phyloP scores from a whole-genome alignment of 2,888 invertebrate genomes.

The Cheilosia grossa region DNA sequence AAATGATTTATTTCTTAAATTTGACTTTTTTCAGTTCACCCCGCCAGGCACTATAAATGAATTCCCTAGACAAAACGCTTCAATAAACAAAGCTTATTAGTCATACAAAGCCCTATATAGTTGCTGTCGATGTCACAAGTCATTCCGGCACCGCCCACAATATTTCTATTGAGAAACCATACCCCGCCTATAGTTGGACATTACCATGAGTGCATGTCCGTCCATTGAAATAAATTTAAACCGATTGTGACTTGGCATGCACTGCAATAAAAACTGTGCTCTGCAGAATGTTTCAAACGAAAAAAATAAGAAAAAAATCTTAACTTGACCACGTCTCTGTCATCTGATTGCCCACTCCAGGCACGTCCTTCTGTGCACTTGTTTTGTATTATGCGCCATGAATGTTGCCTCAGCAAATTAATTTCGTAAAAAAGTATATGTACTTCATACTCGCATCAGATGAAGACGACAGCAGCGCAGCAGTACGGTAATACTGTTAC shows the following conservation, averaged over 20 bases:
- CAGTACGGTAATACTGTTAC: constrained; percentile 5
- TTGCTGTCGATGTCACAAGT: constrained; percentile 16
- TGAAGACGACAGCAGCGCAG: not conserved
- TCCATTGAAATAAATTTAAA: constrained; percentile 40
- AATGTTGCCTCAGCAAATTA: constrained; percentile 31
- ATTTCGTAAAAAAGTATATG: constrained; percentile 37
- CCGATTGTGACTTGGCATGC: constrained; percentile 47
- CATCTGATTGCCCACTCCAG: constrained; percentile 27
- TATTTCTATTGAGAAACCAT: constrained; percentile 2
- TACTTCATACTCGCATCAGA: not conserved
- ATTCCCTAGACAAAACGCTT: too few relatives aligned
- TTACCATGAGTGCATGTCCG: constrained; percentile 31
- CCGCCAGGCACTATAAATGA: too few relatives aligned
- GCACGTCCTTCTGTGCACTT: constrained; percentile 59
- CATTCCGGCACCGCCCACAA: constrained; percentile 50
- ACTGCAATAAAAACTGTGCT: constrained; percentile 52
- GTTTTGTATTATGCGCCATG: constrained; percentile 44
- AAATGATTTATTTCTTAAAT: too few relatives aligned
- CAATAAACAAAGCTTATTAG: too few relatives aligned
- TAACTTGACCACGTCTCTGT: constrained; percentile 52
- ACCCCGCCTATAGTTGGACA: not conserved
- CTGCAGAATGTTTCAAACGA: constrained; percentile 31
- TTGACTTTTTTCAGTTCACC: too few relatives aligned
- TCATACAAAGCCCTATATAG: not conserved
- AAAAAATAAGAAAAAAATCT: constrained; percentile 16